Evolutionary conservation across 2,888 invertebrate genomes (phyloP), one percentile per base, ranked within the genome.

Genomic region (Hecatera dysodea): DNA sequence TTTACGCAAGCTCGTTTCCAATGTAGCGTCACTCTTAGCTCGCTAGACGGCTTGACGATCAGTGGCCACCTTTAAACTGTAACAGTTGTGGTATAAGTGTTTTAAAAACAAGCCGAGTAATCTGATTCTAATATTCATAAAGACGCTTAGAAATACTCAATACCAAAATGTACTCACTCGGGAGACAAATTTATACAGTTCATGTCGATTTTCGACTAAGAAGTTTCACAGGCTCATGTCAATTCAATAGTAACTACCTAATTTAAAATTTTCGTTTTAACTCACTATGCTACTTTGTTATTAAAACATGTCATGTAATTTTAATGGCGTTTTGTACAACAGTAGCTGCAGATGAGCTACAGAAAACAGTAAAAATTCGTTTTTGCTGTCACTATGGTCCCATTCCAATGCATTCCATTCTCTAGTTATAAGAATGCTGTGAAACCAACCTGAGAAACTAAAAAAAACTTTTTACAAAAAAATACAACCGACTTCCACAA

Each of bases 221-320:
- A 57, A 5, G 52, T 44, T 57, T 7, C 17, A 4, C 8, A 17
- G n/a, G 19, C 39, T 6, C 6, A 12, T 60, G 12, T 17, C 9
- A 39, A 55, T 24, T 24, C 44, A 57, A 44, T 39, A 46, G n/a
- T 57, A 53, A 44, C 19, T 44, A n/a, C 19, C n/a, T n/a, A 73
- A 46, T 52, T 39, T 44, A 9, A 44, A 55, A 1, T 39, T 29
- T 57, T 52, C 2, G 8, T 50, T 39, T 24, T 8, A 24, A 71
- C 53, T 4, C 12, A 55, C 24, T 39, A 55, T 42, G 19, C 12
- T 24, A 24, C 39, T 39, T 50, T n/a, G 9, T n/a, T 17, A n/a
- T 33, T 17, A 42, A 39, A 24, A 24, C 29, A 8, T 44, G 11
- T 12, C 27, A 22, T 33, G 29, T 46, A 5, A 1, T 33, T 62